Conservation (phyloP, 1,140 invertebrate species). For the Drosophila lini region DNA sequence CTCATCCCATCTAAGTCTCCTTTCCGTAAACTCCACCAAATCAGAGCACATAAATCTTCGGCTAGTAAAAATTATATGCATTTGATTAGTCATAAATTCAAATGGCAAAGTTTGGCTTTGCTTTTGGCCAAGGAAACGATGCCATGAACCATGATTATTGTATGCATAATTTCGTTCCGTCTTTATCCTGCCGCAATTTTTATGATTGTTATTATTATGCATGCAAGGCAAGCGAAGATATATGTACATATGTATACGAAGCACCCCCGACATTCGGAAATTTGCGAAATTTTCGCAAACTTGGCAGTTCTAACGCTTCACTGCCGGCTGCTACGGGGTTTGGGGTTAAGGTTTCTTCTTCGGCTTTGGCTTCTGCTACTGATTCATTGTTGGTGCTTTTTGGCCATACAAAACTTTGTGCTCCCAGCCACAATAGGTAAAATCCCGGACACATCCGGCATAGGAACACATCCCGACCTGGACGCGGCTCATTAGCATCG, state of each 20-base stretch:
- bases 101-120: constrained; percentile 8
- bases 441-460: constrained; percentile 6
- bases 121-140: constrained; percentile 34
- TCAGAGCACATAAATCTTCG: constrained; percentile 67
- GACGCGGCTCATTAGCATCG: constrained; percentile 68
- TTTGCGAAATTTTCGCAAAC: constrained; percentile 55
- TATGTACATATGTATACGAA: constrained; percentile 30
- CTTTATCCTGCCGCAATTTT: constrained; percentile 39
- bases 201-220: constrained; percentile 78
- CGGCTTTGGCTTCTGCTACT: constrained; percentile 16
- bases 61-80: constrained; percentile 72
- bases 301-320: constrained; percentile 64
- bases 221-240: constrained; percentile 48
- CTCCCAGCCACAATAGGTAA: constrained; percentile 51
- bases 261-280: not conserved
- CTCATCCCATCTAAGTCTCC: not conserved
- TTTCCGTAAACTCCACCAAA: constrained; percentile 33
- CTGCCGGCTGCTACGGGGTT: constrained; percentile 19
- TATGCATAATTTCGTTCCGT: constrained; percentile 62
- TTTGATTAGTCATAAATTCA: constrained; percentile 75
- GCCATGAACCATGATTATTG: constrained; percentile 54
- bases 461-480: constrained; percentile 2
- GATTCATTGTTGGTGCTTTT: constrained; percentile 64
- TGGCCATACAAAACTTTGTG: constrained; percentile 28
- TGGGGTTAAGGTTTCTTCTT: not conserved